Percentiles rank a stretch among this genome's conserved stretches.
phyloP scores from a whole-genome alignment of 2,888 invertebrate species.

The Pogonocherus hispidulus region DNA sequence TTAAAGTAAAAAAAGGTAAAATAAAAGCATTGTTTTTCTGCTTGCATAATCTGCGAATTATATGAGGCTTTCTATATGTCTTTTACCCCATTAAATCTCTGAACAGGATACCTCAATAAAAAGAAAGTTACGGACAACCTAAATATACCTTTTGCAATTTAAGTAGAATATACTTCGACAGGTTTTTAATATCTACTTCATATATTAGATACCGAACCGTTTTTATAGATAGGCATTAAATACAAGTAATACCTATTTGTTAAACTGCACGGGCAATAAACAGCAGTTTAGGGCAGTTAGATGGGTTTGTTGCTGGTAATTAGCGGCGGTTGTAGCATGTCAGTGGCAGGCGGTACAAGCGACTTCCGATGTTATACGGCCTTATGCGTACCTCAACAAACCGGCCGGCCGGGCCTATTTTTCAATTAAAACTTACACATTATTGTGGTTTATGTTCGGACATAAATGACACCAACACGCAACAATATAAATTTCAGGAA shows the following conservation, averaged over 20 bases:
- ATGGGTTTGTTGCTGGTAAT: constrained; percentile 57
- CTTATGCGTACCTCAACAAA: constrained; percentile 43
- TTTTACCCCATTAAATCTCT: too few relatives aligned
- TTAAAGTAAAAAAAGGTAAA: too few relatives aligned
- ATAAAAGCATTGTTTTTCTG: too few relatives aligned
- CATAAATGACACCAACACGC: constrained; percentile 48
- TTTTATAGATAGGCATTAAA: constrained; percentile 8
- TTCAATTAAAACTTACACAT: constrained; percentile 51
- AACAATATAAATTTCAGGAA: constrained; percentile 44
- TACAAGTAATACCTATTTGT: constrained; percentile 27
- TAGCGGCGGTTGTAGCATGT: constrained; percentile 59
- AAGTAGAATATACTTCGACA: too few relatives aligned
- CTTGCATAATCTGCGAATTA: too few relatives aligned
- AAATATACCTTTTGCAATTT: too few relatives aligned
- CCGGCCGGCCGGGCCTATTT: constrained; percentile 39
- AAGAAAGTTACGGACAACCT: too few relatives aligned
- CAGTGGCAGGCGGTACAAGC: constrained; percentile 61
- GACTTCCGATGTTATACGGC: constrained; percentile 60
- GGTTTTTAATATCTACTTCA: too few relatives aligned
- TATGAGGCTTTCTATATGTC: too few relatives aligned
- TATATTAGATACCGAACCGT: background rate
- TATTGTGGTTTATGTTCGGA: constrained; percentile 44
- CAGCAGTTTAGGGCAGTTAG: constrained; percentile 57
- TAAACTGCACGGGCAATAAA: constrained; percentile 48
- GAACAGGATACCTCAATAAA: too few relatives aligned